These are phyloP conservation scores for Sus cebifrons DNA, from an alignment of 2,797 vertebrate species.

Conservation along the genomic window DNA sequence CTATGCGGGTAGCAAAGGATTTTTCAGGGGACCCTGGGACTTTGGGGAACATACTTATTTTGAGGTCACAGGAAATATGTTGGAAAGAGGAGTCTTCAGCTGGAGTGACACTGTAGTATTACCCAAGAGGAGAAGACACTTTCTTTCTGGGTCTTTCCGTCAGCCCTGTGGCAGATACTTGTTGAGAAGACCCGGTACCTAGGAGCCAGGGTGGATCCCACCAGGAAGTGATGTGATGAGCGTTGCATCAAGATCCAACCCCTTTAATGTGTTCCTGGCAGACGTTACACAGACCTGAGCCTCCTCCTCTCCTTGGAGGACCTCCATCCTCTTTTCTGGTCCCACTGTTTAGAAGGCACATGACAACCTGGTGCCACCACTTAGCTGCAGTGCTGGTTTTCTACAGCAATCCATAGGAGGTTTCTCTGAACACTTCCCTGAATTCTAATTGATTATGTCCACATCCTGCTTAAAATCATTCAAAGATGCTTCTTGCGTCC, in stretches of 20 bases:
- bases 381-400: background rate
- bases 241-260: accelerated
- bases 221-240: background rate
- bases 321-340: background rate
- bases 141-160: background rate
- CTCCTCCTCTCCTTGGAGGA: too few species aligned
- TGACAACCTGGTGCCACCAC: background rate
- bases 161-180: background rate
- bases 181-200: background rate
- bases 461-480: background rate
- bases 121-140: background rate
- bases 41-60: background rate
- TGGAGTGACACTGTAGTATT: background rate
- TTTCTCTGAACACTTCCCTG: background rate
- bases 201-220: background rate
- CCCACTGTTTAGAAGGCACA: background rate
- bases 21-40: background rate
- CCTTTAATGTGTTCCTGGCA: background rate
- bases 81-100: background rate
- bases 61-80: background rate
- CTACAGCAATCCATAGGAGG: background rate
- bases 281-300: background rate
- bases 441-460: background rate
- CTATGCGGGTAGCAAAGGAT: background rate
- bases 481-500: background rate